Base-by-base conservation (phyloP, 2,888 invertebrate genomes). In the Stenodera caucasica region DNA sequence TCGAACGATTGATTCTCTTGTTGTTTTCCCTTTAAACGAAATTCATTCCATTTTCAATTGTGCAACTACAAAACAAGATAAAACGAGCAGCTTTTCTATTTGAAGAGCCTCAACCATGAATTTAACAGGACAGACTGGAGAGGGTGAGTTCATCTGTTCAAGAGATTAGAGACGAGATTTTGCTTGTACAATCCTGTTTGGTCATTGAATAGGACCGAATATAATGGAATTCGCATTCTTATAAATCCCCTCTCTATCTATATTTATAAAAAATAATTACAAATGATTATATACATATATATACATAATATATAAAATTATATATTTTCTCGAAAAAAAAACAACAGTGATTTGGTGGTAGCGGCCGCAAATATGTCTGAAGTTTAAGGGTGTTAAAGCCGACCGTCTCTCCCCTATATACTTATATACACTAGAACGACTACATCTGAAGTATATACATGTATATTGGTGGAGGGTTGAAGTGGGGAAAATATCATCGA, bases 401-500 rank as follows among this genome's bases (percentile, higher is more conserved):
- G 12, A 18, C 26, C 26, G 2, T 23, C 1, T 45, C 45, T 9
- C n/a, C 23, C n/a, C 45, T 4, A 26, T 26, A 26, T 26, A 26
- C 7, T 26, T n/a, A n/a, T 6, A 40, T 15, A 40, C 15, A 40
- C 15, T 40, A 40, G 12, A 33, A 33, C 33, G 33, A 35, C 37
- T 15, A 37, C 37, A 37, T 37, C 37, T 37, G 14, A 37, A 12
- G 12, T 12, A 12, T 23, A 45, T 23, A 45, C 23, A 12, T 45
- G 21, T 45, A n/a, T 45, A 18, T 26, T n/a, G 7, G 23, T 45
- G 12, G 45, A 45, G 45, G 45, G 45, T 45, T 45, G 23, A 45
- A 45, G 45, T 45, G 23, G 45, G 45, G 45, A 45, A 45, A 45
- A 45, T 45, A 23, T 45, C 45, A 70, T 70, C 68, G 73, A 74